Base-by-base conservation (phyloP, 2,113 vertebrate genomes). In the Pyxicephalus adspersus region DNA sequence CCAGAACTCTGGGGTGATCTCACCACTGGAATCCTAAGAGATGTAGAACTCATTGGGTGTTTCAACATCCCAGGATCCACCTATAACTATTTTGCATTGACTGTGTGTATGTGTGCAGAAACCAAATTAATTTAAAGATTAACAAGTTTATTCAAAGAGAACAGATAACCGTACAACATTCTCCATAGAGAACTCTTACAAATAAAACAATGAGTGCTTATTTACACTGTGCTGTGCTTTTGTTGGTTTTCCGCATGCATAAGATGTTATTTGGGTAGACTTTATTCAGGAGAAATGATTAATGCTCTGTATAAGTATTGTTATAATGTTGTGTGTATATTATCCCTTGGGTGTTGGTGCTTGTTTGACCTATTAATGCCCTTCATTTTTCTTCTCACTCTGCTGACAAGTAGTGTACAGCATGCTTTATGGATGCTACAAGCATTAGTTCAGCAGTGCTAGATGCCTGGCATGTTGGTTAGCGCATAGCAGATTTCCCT, bases 321-420 rank as follows among this genome's bases (percentile, higher is more conserved):
- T 23, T 58, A 74, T 74, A 60, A n/a, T 74, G 28, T 74, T 74
- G 54, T 74, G 17, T 74, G 31, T 73, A 73, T 34, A 74, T 58
- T 74, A 23, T 74, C 70, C 52, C 29, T 20, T 58, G 71, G 71
- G 71, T 23, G n/a, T 74, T 74, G 71, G n/a, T 74, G 28, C 54
- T 60, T 73, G 70, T 73, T 58, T 74, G 71, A 57, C 71, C 71
- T n/a, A 58, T 74, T 74, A 74, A 60, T 74, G 71, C 54, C 25
- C 22, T 74, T 74, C 52, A 74, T 74, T 74, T 74, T 58, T 58
- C 71, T 60, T 74, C 26, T 73, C 51, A 45, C 38, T 55, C n/a
- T 20, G 70, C 19, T 74, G 54, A 74, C 71, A 74, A 74, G 54
- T 38, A 58, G 58, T 29, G 29, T 57, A 54, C 26, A 29, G 19